phyloP scores from a whole-genome alignment of 2,113 vertebrate genomes.

The Micronisus gabar region DNA sequence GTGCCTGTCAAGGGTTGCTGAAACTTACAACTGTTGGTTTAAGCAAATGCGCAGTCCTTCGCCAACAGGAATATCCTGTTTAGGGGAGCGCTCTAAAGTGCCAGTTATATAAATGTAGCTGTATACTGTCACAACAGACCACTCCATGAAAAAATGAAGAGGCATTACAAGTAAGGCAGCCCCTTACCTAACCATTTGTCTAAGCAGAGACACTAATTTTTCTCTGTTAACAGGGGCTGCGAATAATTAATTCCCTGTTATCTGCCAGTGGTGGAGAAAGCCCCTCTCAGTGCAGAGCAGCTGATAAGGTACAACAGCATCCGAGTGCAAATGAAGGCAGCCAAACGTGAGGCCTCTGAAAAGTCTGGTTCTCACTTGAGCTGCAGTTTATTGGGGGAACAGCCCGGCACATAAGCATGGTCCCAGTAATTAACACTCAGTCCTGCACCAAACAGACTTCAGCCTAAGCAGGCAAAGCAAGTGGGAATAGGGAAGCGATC shows the following conservation, averaged over 20 bases:
- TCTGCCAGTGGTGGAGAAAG: neutral
- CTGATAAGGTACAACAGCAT: too few relatives aligned
- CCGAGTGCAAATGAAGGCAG: fast-evolving
- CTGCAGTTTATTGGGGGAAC: neutral
- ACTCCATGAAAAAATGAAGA: neutral
- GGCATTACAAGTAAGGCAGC: neutral
- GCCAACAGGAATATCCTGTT: constrained; percentile 83
- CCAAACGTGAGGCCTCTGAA: neutral
- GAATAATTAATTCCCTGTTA: neutral
- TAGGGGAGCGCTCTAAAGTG: constrained; percentile 31
- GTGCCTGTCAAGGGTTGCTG: constrained; percentile 65
- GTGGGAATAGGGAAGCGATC: constrained; percentile 31
- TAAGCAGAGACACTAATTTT: neutral
- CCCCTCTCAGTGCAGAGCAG: neutral
- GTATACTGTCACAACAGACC: constrained; percentile 24
- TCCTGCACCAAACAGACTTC: neutral
- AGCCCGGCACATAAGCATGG: fast-evolving
- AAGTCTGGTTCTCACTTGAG: neutral
- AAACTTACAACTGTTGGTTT: constrained; percentile 68
- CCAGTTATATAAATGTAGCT: constrained; percentile 71
- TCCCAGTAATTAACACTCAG: neutral
- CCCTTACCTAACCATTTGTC: neutral
- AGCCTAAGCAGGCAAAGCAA: neutral
- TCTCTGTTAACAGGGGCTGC: fast-evolving
- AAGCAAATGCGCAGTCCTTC: constrained; percentile 66